Conservation (phyloP, 2,797 vertebrate species). For the Peromyscus melanophrys region DNA sequence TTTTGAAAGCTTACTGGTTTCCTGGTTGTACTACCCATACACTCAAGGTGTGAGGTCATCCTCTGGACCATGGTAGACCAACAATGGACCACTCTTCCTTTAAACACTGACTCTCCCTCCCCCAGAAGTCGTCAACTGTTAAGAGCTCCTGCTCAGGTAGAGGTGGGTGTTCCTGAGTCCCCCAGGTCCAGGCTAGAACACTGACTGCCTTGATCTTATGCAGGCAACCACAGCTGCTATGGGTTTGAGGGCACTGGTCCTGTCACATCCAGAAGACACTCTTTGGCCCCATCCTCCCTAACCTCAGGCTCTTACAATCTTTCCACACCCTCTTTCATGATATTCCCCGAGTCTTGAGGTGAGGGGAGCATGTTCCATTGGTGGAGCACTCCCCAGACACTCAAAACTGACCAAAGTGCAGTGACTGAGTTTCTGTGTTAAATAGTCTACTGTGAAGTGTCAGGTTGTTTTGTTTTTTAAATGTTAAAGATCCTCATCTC, state of each 20-base stretch:
- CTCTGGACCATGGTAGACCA: not conserved
- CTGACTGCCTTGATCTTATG: not conserved
- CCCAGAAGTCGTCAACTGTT: not conserved
- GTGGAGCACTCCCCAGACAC: not conserved
- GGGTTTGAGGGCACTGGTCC: not conserved
- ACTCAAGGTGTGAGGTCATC: not conserved
- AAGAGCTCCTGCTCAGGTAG: not conserved
- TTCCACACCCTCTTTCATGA: not conserved
- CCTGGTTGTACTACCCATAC: not conserved
- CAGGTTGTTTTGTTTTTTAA: not conserved
- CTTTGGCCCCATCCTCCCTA: not conserved
- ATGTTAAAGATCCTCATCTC: conserved; percentile 3
- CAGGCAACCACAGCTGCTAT: not conserved
- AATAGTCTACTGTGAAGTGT: not conserved
- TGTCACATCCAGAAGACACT: not conserved
- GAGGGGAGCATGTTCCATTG: not conserved
- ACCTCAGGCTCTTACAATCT: not conserved
- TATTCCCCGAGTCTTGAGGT: not conserved
- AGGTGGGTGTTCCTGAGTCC: not conserved
- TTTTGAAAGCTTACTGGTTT: no score
- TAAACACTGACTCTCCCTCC: not conserved
- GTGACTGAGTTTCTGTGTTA: not conserved
- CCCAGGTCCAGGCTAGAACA: not conserved
- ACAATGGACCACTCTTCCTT: not conserved
- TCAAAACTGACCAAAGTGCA: not conserved